Evolutionary conservation across 1,140 invertebrate species (phyloP).

Genomic region (Drosophila sucinea): DNA sequence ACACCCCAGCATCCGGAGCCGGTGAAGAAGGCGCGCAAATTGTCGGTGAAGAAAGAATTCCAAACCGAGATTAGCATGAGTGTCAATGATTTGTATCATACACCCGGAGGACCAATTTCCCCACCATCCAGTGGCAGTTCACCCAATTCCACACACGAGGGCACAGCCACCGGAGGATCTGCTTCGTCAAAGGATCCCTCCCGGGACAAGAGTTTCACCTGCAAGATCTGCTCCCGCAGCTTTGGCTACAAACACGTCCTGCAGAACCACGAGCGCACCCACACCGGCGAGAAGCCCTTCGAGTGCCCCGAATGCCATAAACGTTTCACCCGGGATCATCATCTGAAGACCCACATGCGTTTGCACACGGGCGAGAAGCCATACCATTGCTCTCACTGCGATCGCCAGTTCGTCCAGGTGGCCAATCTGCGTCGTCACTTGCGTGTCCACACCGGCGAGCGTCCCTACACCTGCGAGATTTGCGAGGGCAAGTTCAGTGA

Average conservation of each 20-base stretch:
- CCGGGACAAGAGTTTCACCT: slow-evolving; percentile 93
- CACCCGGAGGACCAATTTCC: slow-evolving; percentile 83
- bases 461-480: slow-evolving; percentile 95
- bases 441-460: slow-evolving; percentile 97
- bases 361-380: slow-evolving; percentile 97
- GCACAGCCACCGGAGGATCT: slow-evolving; percentile 16
- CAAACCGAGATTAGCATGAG: slow-evolving; percentile 70
- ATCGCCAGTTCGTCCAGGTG: slow-evolving; percentile 96
- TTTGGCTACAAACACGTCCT: slow-evolving; percentile 98
- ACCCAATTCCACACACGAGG: slow-evolving; percentile 83
- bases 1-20: slow-evolving; percentile 74
- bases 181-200: slow-evolving; percentile 84
- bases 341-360: slow-evolving; percentile 96
- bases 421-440: slow-evolving; percentile 96
- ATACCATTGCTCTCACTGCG: slow-evolving; percentile 95
- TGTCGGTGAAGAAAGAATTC: slow-evolving; percentile 82
- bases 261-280: slow-evolving; percentile 98
- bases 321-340: slow-evolving; percentile 97
- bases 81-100: slow-evolving; percentile 77
- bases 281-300: slow-evolving; percentile 98
- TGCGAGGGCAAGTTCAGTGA: slow-evolving; percentile 96
- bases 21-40: slow-evolving; percentile 77
- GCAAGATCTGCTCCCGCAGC: slow-evolving; percentile 92
- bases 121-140: slow-evolving; percentile 84
- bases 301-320: slow-evolving; percentile 97